Evolutionary conservation across 1,140 invertebrate genomes (phyloP), one percentile per base, ranked within the genome.

Genomic region (Teleopsis dalmanni): DNA sequence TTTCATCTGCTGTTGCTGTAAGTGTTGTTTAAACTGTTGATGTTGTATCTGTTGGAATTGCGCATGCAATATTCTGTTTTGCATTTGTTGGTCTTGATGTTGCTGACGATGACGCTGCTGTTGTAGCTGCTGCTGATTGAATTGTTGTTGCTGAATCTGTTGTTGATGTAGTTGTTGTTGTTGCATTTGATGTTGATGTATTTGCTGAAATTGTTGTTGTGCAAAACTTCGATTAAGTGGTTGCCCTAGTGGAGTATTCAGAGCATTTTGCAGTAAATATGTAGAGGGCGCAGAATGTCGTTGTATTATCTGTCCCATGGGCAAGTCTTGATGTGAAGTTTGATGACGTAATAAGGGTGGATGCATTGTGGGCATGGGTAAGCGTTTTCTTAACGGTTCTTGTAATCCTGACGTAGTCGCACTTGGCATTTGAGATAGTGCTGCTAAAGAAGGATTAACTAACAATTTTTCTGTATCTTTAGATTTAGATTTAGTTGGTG

Each of bases 301-400:
- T 43, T 61, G 59, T 22, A 69, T 42, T 53, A 64, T 54, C 18
- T 60, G 61, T 38, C 61, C 62, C 55, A 36, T 60, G 3, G 40
- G 37, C 16, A 48, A 26, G 10, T 42, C 48, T 7, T 70, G 62
- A 5, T 60, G 47, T 21, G 16, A 25, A 27, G 60, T 65, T 52
- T 61, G 63, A 44, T 70, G 61, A 4, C 63, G 62, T 21, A 65
- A 44, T n/a, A 69, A 33, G 9, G 66, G 63, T 22, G 66, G 66
- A 53, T 65, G 61, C 49, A 66, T 59, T 13, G 66, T 69, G 18
- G 66, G 66, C 63, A 69, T 70, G 10, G 66, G 65, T n/a, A 70
- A 47, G 8, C 71, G 62, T 52, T 75, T 75, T 29, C 65, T 55
- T 16, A 66, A 63, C 7, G 71, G 67, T 45, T 66, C 67, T 47